Evolutionary conservation across 2,797 vertebrate genomes (phyloP).

Genomic region (Dromococcyx pavoninus): DNA sequence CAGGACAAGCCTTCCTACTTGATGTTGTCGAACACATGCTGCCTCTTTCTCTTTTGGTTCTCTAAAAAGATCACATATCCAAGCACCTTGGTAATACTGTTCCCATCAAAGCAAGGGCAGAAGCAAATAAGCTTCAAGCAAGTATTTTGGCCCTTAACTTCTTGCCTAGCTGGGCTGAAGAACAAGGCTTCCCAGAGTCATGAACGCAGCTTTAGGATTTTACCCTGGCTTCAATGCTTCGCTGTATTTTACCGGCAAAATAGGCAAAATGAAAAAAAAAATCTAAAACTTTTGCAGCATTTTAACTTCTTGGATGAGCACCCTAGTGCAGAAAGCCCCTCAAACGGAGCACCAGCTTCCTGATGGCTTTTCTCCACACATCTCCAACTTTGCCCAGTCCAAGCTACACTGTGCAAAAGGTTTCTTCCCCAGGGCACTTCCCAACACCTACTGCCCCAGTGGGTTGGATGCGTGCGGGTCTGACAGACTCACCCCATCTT

Average conservation of each 20-base stretch:
- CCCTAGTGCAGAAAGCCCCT: not conserved
- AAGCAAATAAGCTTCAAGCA: not conserved
- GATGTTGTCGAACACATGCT: rapidly evolving
- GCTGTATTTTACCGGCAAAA: rapidly evolving
- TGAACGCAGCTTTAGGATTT: rapidly evolving
- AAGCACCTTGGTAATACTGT: not conserved
- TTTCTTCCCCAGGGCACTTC: rapidly evolving
- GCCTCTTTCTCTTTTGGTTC: not conserved
- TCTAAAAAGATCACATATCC: not conserved
- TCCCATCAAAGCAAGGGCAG: not conserved
- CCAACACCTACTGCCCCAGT: rapidly evolving
- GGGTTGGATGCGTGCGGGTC: rapidly evolving
- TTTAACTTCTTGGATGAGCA: not conserved
- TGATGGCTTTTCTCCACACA: rapidly evolving
- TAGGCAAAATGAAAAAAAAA: rapidly evolving
- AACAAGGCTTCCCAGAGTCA: not conserved
- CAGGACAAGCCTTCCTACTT: not conserved
- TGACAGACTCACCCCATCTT: not conserved
- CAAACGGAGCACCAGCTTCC: rapidly evolving
- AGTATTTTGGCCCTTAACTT: no score
- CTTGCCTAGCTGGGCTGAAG: not conserved
- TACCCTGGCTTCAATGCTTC: not conserved
- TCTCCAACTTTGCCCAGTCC: rapidly evolving
- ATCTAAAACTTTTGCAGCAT: not conserved
- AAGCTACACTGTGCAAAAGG: rapidly evolving